Conservation (phyloP, 2,113 vertebrate species). For the Miniopterus natalensis region DNA sequence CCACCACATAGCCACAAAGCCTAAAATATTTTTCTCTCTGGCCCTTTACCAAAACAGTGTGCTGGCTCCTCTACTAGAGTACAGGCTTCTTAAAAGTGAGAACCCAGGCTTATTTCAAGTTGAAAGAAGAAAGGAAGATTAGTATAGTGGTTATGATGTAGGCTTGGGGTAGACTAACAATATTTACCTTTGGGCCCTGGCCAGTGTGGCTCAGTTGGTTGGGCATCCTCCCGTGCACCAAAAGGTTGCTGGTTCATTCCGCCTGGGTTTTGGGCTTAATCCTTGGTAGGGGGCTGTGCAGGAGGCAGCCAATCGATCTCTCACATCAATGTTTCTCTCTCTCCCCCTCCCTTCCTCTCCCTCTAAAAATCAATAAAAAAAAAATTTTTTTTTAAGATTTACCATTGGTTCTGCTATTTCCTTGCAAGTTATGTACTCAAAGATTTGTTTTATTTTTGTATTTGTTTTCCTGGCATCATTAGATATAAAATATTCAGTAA, state of each 20-base stretch:
- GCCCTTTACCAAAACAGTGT: background rate
- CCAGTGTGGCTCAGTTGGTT: too few species aligned
- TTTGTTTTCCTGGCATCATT: background rate
- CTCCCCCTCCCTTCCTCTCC: too few species aligned
- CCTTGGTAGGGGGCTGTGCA: too few species aligned
- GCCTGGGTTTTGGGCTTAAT: too few species aligned
- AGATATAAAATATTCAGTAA: background rate
- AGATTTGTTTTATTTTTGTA: background rate
- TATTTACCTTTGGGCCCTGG: background rate
- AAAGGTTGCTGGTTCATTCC: too few species aligned
- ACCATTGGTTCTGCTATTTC: background rate
- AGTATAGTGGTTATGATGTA: background rate
- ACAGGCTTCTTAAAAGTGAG: background rate
- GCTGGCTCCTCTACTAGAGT: background rate
- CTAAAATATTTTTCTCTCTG: background rate
- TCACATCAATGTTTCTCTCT: too few species aligned
- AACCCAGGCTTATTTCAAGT: background rate
- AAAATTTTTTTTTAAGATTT: background rate
- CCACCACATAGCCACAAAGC: background rate
- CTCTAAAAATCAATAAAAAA: too few species aligned
- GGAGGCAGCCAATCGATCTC: too few species aligned
- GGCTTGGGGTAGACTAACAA: background rate
- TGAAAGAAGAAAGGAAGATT: background rate
- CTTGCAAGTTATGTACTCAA: background rate
- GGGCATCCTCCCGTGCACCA: too few species aligned